Base-by-base conservation (phyloP, 2,888 invertebrate genomes). In the Timandra comae region DNA sequence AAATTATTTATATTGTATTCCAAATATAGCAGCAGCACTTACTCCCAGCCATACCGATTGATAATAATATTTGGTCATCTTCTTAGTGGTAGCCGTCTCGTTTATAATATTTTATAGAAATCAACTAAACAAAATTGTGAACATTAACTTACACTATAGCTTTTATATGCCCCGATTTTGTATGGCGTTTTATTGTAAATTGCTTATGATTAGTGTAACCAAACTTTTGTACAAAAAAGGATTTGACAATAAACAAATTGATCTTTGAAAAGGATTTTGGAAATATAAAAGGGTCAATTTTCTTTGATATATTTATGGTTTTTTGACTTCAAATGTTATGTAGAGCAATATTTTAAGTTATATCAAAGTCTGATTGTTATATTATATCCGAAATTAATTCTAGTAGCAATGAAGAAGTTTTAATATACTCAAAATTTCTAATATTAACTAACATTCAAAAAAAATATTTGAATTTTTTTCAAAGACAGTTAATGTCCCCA, bases 101-200 rank as follows among this genome's bases (percentile, higher is more conserved):
- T 82, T 84, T 80, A 84, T 82, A 82, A 84, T 79, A 84, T 81
- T 84, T 85, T 81, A 82, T 78, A 84, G 85, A 84, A 85, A 84
- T 84, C 85, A 85, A 84, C 85, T 81, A 84, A 79, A 84, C 77
- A 74, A 65, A 77, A 64, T 65, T 58, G 76, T 63, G 69, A 74
- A 80, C 81, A 80, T 84, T 80, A 81, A 77, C 68, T 61, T 74
- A 49, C 58, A 56, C 55, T 52, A 66, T 69, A 81, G 73, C 75
- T 67, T 62, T 61, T 49, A 49, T 45, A 41, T 73, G 82, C 64
- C 63, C 74, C 71, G 80, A 63, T 73, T 81, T 55, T 56, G 55
- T 66, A 61, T 56, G 56, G 57, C 54, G 51, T 68, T 78, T 80
- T 71, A 75, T 74, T 65, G 63, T 67, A 67, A 71, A 75, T 76